These are phyloP conservation scores for Thalpophila matura DNA, from an alignment of 2,888 invertebrate genomes.

Conservation along the genomic window DNA sequence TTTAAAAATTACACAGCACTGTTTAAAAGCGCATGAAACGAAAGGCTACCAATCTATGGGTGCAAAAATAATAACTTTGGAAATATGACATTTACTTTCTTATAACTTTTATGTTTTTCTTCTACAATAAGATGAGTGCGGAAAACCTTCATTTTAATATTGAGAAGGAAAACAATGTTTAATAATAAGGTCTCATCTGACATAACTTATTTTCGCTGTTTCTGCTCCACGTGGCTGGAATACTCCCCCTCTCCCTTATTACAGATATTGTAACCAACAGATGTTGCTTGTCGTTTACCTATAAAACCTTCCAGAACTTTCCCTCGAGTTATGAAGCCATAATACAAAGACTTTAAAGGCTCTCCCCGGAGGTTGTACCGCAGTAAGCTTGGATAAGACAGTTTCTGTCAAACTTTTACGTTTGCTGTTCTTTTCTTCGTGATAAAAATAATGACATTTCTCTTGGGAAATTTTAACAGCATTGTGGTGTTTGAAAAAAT, in stretches of 20 bases:
- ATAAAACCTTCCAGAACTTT: conserved; percentile 62
- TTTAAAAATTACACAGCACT: too few relatives aligned
- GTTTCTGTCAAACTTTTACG: conserved; percentile 53
- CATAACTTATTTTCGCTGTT: conserved; percentile 56
- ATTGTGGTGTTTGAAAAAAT: background rate
- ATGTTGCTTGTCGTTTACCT: conserved; percentile 67
- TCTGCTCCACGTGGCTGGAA: conserved; percentile 44
- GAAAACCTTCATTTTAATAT: conserved; percentile 20
- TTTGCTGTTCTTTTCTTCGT: conserved; percentile 14
- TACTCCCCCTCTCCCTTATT: conserved; percentile 55
- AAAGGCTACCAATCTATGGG: too few relatives aligned
- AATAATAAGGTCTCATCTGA: conserved; percentile 49
- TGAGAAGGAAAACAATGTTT: conserved; percentile 43
- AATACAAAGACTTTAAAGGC: conserved; percentile 61
- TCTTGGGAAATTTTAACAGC: conserved; percentile 13
- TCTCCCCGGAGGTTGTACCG: conserved; percentile 46
- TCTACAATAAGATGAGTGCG: background rate
- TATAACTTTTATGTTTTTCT: background rate
- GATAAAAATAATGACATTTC: conserved; percentile 32
- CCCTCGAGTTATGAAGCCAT: conserved; percentile 61
- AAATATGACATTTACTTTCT: background rate
- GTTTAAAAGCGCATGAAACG: too few relatives aligned
- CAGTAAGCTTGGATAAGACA: conserved; percentile 45
- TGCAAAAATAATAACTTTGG: too few relatives aligned
- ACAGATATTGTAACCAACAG: conserved; percentile 65